A percentile compares a stretch with the other conserved stretches of the same genome.
phyloP scores from a whole-genome alignment of 2,113 vertebrate genomes.

The Cyphomyrus discorhynchus region DNA sequence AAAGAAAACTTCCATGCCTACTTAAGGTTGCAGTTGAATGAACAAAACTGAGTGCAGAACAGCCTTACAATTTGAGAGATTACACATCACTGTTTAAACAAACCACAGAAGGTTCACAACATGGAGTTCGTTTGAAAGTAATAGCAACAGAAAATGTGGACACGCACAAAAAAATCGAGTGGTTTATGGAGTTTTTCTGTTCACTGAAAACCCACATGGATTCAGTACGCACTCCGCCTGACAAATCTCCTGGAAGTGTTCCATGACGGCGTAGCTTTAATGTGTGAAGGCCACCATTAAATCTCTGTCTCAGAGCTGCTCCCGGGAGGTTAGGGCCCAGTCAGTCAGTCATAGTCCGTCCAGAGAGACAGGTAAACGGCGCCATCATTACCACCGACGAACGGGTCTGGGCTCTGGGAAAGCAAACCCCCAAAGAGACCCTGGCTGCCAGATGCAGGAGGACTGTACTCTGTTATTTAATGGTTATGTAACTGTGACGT shows the following conservation, averaged over 20 bases:
- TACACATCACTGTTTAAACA: background rate
- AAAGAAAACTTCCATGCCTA: background rate
- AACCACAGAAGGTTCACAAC: background rate
- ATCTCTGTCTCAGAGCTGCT: background rate
- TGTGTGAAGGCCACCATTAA: background rate
- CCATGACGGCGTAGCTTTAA: background rate
- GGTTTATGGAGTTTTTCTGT: background rate
- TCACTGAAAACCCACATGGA: background rate
- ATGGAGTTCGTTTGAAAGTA: background rate
- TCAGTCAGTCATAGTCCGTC: background rate
- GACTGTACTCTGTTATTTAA: background rate
- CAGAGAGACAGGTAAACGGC: background rate
- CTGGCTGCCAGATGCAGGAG: background rate
- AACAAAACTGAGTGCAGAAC: background rate
- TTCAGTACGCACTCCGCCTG: background rate
- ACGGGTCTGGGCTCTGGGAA: background rate
- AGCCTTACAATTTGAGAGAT: background rate
- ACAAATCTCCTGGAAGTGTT: background rate
- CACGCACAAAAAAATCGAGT: background rate
- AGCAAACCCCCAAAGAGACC: background rate
- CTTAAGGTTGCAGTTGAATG: background rate
- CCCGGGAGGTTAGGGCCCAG: background rate
- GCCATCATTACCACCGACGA: background rate
- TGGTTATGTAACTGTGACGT: conserved; percentile 52
- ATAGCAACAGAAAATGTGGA: background rate